Conservation (phyloP, 2,888 invertebrate species). For the Syrista parreyssii region DNA sequence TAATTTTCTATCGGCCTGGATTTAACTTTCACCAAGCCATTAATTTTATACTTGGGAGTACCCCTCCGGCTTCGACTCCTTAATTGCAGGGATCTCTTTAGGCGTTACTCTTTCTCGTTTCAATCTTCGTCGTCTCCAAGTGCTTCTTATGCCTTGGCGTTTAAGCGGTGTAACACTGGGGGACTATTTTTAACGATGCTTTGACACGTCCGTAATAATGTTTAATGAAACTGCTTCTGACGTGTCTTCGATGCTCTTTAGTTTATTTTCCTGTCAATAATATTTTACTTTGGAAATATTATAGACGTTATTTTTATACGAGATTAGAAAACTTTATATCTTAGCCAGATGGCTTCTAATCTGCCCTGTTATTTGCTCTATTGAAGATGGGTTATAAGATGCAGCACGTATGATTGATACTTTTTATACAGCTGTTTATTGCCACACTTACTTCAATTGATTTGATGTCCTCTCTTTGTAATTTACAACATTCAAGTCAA, state of each 20-base stretch:
- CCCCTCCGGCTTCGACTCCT: neutral
- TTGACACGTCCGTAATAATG: neutral
- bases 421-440: neutral
- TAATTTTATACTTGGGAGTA: neutral
- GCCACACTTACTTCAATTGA: neutral
- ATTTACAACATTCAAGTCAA: neutral
- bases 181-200: neutral
- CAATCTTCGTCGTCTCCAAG: neutral
- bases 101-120: neutral
- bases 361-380: neutral
- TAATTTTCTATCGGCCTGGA: neutral
- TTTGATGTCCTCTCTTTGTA: neutral
- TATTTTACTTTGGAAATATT: neutral
- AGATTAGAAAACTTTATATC: neutral
- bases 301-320: neutral
- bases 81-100: neutral
- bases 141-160: neutral
- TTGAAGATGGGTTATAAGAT: neutral
- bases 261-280: neutral
- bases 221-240: neutral
- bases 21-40: neutral
- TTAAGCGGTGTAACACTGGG: neutral
- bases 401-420: neutral
- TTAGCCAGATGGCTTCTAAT: neutral
- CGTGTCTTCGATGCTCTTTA: neutral